phyloP scores from a whole-genome alignment of 2,888 invertebrate species.

The Stenotaenia linearis region DNA sequence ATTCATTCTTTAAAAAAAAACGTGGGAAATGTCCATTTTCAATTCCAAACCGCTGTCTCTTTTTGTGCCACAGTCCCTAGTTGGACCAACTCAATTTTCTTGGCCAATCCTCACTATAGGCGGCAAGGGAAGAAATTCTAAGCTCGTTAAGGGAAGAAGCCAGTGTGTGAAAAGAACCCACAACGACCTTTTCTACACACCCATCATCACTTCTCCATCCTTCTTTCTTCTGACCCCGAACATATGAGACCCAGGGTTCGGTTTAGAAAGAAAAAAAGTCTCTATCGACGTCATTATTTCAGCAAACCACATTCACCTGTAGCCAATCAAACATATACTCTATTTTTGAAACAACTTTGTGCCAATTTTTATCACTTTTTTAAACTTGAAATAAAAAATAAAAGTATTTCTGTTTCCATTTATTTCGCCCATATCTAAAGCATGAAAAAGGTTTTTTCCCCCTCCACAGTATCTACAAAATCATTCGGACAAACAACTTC shows the following conservation, averaged over 20 bases:
- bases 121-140: constrained; percentile 15
- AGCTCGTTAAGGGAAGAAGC: constrained; percentile 19
- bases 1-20: background rate
- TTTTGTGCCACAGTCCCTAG: background rate
- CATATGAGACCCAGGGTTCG: background rate
- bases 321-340: background rate
- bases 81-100: constrained; percentile 15
- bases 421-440: background rate
- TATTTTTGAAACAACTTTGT: background rate
- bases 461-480: background rate
- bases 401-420: background rate
- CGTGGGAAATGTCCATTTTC: background rate
- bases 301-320: background rate
- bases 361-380: background rate
- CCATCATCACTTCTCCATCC: constrained; percentile 12
- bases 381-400: background rate
- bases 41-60: background rate
- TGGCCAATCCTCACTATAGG: constrained; percentile 8
- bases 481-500: constrained; percentile 15
- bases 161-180: constrained; percentile 15
- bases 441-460: background rate
- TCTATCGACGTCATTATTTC: background rate
- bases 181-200: constrained; percentile 7
- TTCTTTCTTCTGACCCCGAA: background rate
- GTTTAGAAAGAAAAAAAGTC: background rate